These are phyloP conservation scores for Polia nebulosa DNA, from an alignment of 2,888 invertebrate genomes.

Conservation along the genomic window DNA sequence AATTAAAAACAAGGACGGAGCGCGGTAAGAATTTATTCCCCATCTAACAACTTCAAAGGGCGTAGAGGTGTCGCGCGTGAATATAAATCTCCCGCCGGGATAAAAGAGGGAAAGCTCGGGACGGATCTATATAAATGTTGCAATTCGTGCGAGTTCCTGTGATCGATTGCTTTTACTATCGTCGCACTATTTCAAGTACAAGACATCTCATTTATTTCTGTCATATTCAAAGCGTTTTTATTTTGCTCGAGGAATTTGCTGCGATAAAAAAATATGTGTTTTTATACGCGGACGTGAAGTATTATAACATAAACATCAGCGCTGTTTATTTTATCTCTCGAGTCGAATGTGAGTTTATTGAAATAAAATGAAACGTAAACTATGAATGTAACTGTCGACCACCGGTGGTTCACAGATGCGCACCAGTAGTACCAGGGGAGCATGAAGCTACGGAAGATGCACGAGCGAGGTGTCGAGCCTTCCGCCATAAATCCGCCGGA, in stretches of 20 bases:
- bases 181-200: conserved; percentile 84
- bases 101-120: conserved; percentile 82
- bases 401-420: conserved; percentile 64
- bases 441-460: conserved; percentile 76
- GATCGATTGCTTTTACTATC: conserved; percentile 85
- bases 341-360: conserved; percentile 68
- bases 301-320: conserved; percentile 74
- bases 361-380: conserved; percentile 70
- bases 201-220: conserved; percentile 85
- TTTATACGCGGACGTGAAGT: conserved; percentile 71
- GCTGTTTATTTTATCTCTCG: conserved; percentile 71
- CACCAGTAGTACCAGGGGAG: conserved; percentile 75
- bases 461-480: conserved; percentile 77
- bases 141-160: conserved; percentile 82
- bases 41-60: conserved; percentile 88
- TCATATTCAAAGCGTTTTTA: conserved; percentile 83
- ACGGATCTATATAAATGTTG: conserved; percentile 87
- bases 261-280: conserved; percentile 74
- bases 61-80: conserved; percentile 84
- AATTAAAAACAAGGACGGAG: conserved; percentile 86
- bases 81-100: conserved; percentile 86
- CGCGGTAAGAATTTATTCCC: conserved; percentile 84
- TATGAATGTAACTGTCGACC: conserved; percentile 53
- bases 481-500: conserved; percentile 81
- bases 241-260: conserved; percentile 73